A percentile compares a stretch with the other conserved stretches of the same genome.
These are phyloP conservation scores for Acanthoscelides obtectus DNA, from an alignment of 2,888 invertebrate species.

Conservation along the genomic window DNA sequence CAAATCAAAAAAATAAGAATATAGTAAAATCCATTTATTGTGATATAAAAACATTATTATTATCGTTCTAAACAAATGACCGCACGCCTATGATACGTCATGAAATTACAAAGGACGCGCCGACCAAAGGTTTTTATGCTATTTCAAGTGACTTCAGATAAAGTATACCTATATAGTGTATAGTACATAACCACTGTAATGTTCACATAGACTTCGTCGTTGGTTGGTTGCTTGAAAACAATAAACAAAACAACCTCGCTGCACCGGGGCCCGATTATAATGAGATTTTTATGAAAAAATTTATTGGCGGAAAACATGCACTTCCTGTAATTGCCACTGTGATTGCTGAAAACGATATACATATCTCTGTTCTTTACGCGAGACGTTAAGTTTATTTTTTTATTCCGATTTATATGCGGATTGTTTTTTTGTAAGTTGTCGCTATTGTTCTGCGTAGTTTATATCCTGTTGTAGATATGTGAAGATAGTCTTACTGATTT, in stretches of 20 bases:
- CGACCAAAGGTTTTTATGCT: no score
- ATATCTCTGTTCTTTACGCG: neutral
- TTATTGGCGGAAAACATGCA: conserved; percentile 13
- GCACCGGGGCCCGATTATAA: neutral
- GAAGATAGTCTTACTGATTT: neutral
- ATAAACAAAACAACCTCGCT: conserved; percentile 6
- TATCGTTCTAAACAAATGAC: no score
- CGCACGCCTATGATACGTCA: no score
- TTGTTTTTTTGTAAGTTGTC: neutral
- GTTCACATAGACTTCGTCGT: neutral
- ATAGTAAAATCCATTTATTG: no score
- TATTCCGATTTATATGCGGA: neutral
- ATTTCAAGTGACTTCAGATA: no score
- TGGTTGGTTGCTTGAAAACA: neutral
- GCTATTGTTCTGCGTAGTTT: neutral
- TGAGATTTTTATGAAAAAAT: conserved; percentile 7
- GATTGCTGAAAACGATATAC: conserved; percentile 2
- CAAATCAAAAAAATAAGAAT: no score
- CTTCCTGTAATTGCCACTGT: conserved; percentile 13
- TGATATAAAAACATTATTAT: no score
- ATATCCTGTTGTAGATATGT: neutral
- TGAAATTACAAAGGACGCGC: no score
- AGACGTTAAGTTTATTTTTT: neutral
- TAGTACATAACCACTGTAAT: neutral
- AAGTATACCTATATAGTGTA: no score